Evolutionary conservation across 2,797 vertebrate species (phyloP).

Genomic region (Xiphorhynchus erythropygius): DNA sequence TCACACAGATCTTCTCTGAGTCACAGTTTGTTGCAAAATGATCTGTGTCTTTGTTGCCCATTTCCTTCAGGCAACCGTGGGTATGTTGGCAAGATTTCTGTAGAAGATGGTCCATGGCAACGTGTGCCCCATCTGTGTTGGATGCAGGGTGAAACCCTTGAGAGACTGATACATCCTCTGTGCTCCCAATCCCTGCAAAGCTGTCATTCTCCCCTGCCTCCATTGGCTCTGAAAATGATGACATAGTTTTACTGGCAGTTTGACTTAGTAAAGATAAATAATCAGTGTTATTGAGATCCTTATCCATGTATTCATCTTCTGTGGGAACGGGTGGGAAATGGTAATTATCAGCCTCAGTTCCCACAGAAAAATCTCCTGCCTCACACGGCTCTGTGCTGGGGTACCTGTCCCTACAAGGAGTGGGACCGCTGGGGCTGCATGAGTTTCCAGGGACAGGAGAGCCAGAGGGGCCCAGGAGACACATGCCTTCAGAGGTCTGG

Average conservation of each 20-base stretch:
- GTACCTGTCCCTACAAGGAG: background rate
- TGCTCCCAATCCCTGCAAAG: constrained; percentile 77
- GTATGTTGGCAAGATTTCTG: constrained; percentile 46
- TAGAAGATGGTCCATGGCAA: constrained; percentile 36
- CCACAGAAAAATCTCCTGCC: background rate
- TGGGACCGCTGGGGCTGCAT: background rate
- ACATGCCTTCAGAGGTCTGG: background rate
- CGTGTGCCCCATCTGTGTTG: background rate
- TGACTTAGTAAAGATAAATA: constrained; percentile 9
- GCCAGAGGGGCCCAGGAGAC: constrained; percentile 54
- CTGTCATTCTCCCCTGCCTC: constrained; percentile 93
- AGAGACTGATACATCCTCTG: constrained; percentile 35
- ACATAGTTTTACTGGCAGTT: constrained; percentile 61
- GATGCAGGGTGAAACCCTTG: background rate
- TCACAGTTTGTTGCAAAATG: constrained; percentile 14
- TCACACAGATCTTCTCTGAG: constrained; percentile 38
- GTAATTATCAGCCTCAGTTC: background rate
- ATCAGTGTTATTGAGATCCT: constrained; percentile 9
- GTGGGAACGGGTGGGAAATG: constrained; percentile 67
- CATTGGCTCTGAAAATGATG: constrained; percentile 82
- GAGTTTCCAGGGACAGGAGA: constrained; percentile 12
- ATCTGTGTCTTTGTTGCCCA: background rate
- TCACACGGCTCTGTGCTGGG: background rate
- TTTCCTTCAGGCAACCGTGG: constrained; percentile 33
- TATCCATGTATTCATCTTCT: constrained; percentile 77